Conservation (phyloP, 2,113 vertebrate genomes). For the Morone saxatilis region DNA sequence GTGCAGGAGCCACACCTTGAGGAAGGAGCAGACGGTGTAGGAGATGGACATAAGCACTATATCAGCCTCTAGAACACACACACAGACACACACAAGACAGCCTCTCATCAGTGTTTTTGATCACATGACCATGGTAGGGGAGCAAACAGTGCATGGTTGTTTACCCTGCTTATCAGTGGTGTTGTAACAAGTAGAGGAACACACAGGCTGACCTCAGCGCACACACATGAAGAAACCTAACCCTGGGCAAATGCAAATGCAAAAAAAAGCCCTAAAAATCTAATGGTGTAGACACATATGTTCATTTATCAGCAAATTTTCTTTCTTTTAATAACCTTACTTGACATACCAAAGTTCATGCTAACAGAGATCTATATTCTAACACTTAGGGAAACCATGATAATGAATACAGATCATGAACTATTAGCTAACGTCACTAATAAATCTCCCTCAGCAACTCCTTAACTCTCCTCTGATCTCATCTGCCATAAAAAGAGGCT, state of each 20-base stretch:
- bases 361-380: neutral
- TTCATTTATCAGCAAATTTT: constrained; percentile 1
- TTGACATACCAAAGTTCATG: neutral
- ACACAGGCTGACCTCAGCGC: constrained; percentile 65
- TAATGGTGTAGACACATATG: neutral
- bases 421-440: constrained; percentile 46
- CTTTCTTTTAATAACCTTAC: constrained; percentile 11
- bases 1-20: constrained; percentile 32
- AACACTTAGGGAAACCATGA: constrained; percentile 4
- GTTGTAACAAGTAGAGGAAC: constrained; percentile 80
- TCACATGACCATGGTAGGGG: constrained; percentile 68
- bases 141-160: constrained; percentile 77
- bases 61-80: constrained; percentile 6
- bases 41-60: constrained; percentile 24
- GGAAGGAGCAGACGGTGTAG: constrained; percentile 1
- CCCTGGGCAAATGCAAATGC: constrained; percentile 36
- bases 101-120: constrained; percentile 57
- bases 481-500: constrained; percentile 64
- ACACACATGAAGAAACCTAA: constrained; percentile 48
- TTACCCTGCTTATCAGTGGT: constrained; percentile 81
- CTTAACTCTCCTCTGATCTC: constrained; percentile 70
- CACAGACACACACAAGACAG: constrained; percentile 5
- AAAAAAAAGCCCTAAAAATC: constrained; percentile 21
- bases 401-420: constrained; percentile 44
- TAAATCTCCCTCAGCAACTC: constrained; percentile 59